Percentiles rank a stretch among this genome's conserved stretches.
phyloP scores from a whole-genome alignment of 2,113 vertebrate genomes.

The Microcebus ravelobensis region DNA sequence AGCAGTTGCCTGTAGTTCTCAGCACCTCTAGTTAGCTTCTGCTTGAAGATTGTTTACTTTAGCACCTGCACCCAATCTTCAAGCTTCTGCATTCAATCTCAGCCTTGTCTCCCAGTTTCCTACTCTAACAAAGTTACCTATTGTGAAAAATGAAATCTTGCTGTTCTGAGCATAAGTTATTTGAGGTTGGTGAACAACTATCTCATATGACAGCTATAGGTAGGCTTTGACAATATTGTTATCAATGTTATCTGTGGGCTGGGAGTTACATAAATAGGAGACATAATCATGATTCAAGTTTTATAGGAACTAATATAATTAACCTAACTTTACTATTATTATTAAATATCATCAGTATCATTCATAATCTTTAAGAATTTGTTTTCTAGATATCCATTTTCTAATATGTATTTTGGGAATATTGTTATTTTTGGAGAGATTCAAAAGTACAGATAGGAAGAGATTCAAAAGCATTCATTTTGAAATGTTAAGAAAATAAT shows the following conservation, averaged over 20 bases:
- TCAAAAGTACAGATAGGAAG: neutral
- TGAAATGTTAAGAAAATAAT: neutral
- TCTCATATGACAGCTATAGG: neutral
- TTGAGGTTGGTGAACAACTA: neutral
- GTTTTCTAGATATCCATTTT: neutral
- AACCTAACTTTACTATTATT: neutral
- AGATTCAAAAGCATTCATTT: neutral
- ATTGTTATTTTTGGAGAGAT: neutral
- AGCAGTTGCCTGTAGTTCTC: too few relatives aligned
- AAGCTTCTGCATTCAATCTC: too few relatives aligned
- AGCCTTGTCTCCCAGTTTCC: too few relatives aligned
- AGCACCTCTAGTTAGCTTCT: too few relatives aligned
- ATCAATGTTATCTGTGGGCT: neutral
- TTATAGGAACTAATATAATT: neutral
- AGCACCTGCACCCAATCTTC: too few relatives aligned
- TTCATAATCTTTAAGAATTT: neutral
- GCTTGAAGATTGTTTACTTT: too few relatives aligned
- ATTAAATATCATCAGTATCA: neutral
- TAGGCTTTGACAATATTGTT: neutral
- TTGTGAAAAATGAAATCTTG: neutral
- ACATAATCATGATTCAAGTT: neutral
- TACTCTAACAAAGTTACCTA: neutral
- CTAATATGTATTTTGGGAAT: neutral
- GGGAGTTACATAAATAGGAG: neutral
- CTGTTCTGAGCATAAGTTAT: neutral